phyloP scores from a whole-genome alignment of 2,797 vertebrate species.

The Helarctos malayanus region DNA sequence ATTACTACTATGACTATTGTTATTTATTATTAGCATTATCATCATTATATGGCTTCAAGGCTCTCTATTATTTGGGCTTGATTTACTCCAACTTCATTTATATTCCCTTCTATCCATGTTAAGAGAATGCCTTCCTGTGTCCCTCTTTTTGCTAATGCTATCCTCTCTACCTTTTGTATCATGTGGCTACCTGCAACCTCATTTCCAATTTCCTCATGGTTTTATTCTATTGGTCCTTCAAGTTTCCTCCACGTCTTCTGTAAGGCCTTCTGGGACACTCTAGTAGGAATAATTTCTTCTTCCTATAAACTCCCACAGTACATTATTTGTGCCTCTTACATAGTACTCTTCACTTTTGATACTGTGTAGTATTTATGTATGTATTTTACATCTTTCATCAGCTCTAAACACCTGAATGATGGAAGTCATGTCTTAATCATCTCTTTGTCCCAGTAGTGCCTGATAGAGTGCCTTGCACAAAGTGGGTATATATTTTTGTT shows the following conservation, averaged over 20 bases:
- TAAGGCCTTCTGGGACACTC: not conserved
- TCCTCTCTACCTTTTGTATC: not conserved
- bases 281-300: not conserved
- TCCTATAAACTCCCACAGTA: not conserved
- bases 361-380: not conserved
- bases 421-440: not conserved
- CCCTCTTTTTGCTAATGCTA: not conserved
- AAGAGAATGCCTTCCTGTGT: not conserved
- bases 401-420: not conserved
- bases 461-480: not conserved
- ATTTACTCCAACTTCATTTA: not conserved
- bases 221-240: conserved; percentile 38
- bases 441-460: not conserved
- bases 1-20: not conserved
- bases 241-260: not conserved
- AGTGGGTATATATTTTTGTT: not conserved
- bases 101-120: not conserved
- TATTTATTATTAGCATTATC: not conserved
- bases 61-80: not conserved
- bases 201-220: not conserved
- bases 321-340: not conserved
- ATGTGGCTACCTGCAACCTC: not conserved
- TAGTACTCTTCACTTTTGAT: conserved; percentile 11
- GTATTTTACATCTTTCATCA: not conserved
- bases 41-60: not conserved